Evolutionary conservation across 2,797 vertebrate species (phyloP).

Genomic region (Phyllotis vaccarum): DNA sequence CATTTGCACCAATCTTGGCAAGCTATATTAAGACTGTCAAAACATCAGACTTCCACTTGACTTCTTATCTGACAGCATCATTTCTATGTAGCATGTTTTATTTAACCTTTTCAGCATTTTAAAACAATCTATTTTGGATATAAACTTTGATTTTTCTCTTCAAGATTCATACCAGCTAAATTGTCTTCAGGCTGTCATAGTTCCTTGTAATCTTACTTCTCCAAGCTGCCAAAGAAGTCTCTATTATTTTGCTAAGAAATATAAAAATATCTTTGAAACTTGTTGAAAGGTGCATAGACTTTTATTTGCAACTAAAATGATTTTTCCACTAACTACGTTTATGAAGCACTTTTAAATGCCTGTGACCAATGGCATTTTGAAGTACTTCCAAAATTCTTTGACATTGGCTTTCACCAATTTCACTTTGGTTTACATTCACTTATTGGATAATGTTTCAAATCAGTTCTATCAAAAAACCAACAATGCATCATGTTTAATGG

Average conservation of each 20-base stretch:
- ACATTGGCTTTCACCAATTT: neutral
- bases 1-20: neutral
- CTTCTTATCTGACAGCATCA: neutral
- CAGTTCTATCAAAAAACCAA: neutral
- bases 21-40: neutral
- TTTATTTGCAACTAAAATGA: neutral
- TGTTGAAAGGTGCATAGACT: neutral
- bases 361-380: neutral
- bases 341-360: neutral
- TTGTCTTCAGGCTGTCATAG: neutral
- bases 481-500: neutral
- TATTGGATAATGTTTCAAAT: neutral
- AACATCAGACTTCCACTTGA: neutral
- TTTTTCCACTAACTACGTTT: neutral
- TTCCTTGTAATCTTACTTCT: neutral
- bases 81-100: neutral
- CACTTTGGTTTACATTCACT: neutral
- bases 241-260: neutral
- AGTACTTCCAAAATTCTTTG: neutral
- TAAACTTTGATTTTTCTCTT: neutral
- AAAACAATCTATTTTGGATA: neutral
- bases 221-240: neutral
- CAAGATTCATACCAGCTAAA: neutral
- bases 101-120: neutral
- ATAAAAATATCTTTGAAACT: neutral